These are phyloP conservation scores for Mirounga angustirostris DNA, from an alignment of 2,113 vertebrate species.

Conservation along the genomic window DNA sequence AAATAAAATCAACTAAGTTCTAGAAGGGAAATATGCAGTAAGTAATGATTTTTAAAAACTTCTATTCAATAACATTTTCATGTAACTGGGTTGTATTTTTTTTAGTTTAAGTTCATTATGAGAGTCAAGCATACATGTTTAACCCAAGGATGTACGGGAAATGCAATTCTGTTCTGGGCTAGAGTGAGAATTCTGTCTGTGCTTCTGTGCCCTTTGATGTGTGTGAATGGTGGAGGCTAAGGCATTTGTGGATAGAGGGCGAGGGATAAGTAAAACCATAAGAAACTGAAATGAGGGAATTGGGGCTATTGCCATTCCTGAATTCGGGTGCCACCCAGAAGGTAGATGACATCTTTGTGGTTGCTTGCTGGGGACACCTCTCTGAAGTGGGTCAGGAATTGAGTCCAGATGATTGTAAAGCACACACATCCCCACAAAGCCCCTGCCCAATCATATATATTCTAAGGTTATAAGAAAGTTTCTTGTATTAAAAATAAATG, in stretches of 20 bases:
- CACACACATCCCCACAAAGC: neutral
- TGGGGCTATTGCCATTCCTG: neutral
- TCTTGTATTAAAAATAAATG: neutral
- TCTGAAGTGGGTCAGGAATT: neutral
- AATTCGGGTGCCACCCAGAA: neutral
- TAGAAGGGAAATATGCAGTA: neutral
- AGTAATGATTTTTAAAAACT: neutral
- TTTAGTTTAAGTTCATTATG: neutral
- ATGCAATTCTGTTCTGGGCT: neutral
- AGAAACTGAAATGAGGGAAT: too few species aligned
- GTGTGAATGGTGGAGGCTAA: neutral
- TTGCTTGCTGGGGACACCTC: neutral
- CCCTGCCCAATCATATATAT: too few species aligned
- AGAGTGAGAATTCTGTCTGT: neutral
- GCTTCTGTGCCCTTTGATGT: neutral
- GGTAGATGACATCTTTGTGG: too few species aligned
- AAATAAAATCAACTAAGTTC: neutral
- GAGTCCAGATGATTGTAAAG: neutral
- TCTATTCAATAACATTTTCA: neutral
- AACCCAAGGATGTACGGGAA: neutral
- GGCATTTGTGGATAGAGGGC: neutral
- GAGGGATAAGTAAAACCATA: neutral
- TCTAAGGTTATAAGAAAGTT: neutral
- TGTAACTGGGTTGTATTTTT: neutral
- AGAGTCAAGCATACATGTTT: neutral